Base-by-base conservation (phyloP, 1,140 invertebrate genomes). In the Phortica variegata region DNA sequence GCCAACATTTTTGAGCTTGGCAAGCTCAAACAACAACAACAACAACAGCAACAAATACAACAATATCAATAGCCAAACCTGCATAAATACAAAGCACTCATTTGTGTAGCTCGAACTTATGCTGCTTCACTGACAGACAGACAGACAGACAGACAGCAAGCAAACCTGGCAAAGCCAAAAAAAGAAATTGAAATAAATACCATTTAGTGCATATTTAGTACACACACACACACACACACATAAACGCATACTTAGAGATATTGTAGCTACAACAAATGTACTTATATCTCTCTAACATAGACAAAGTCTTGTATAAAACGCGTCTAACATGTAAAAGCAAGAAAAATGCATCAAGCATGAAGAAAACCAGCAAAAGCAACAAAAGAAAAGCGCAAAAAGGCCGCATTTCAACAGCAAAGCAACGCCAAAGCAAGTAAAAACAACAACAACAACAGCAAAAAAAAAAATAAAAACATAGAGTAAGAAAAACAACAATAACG, bases 311-410 rank as follows among this genome's bases (percentile, higher is more conserved):
- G n/a, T n/a, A n/a, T n/a, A n/a, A n/a, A n/a, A n/a, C n/a, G n/a
- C n/a, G n/a, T n/a, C n/a, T n/a, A n/a, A n/a, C n/a, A n/a, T n/a
- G n/a, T n/a, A n/a, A n/a, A n/a, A 61, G 62, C 65, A 66, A 62
- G 63, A 66, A 68, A 68, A 66, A 66, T 60, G 63, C 57, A 65
- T 65, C 62, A 65, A 66, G 62, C 58, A 61, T 56, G 60, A 55
- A 47, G 60, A 36, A 48, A 45, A 13, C 42, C 15, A 38, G 32
- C 16, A 32, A 40, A 6, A 32, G 29, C 4, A 16, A 17, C 12
- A 38, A 20, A 26, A 46, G 47, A 45, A 47, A 57, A 43, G 15
- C n/a, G n/a, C n/a, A n/a, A n/a, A n/a, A n/a, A n/a, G n/a, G n/a
- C n/a, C n/a, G n/a, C n/a, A n/a, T n/a, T n/a, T n/a, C n/a, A n/a